Base-by-base conservation (phyloP, 2,888 invertebrate genomes). In the Rapana venosa region DNA sequence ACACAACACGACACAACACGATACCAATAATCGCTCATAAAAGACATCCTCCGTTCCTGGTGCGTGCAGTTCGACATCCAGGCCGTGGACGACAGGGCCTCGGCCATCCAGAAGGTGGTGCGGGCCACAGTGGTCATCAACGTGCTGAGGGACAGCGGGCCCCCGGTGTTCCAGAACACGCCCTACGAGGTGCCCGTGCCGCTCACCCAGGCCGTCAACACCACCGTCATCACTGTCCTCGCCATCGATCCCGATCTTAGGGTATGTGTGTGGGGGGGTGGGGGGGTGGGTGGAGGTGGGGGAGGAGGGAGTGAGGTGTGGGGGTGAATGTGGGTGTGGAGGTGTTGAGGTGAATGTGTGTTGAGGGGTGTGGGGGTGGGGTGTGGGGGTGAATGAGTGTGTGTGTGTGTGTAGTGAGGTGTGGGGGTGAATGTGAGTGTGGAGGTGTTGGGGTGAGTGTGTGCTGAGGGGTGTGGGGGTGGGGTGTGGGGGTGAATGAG, bases 101-200 rank as follows among this genome's bases (percentile, higher is more conserved):
- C 91, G 30, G 89, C 91, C 30, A 94, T 95, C 4, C 92, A 91
- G 87, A 92, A 92, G 74, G 91, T 90, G 1, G 91, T 90, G 2
- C 91, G 92, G 5, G 93, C 93, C 22, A 90, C 91, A 4, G 94
- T 95, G 22, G 91, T 88, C 26, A 94, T 95, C 85, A 93, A 56
- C 30, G 93, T 95, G 5, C 91, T 91, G 35, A 79, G 93, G n/a
- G 93, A 93, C 91, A 91, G 90, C 36, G 94, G 92, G 36, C 93
- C 93, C n/a, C 95, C 95, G 6, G 91, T 90, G 70, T 94, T 95
- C 90, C 90, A 91, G 56, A 92, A 93, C 86, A 92, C 92, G 4
- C 93, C 94, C 77, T 94, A 94, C 91, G 86, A 61, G n/a, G 91
- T 91, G 26, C 91, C 91, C n/a, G 93, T 95, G 66, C 91, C 92